phyloP scores from a whole-genome alignment of 2,797 vertebrate genomes.

The Ambastaia sidthimunki region DNA sequence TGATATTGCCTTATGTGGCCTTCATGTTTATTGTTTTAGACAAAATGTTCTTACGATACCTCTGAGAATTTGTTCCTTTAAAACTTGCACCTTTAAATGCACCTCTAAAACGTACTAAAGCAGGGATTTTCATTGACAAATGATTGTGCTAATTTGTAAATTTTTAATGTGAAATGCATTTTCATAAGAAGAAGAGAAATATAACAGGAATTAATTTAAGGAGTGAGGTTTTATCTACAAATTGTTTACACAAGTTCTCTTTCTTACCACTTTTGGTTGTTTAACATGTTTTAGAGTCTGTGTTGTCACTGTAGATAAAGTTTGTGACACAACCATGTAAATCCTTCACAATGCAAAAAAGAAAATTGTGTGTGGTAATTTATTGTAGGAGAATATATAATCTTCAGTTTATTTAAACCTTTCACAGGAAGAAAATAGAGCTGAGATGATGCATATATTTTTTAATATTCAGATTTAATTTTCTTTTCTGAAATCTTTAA shows the following conservation, averaged over 20 bases:
- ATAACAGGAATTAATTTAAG: background rate
- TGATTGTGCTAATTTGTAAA: no score
- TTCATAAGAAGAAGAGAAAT: background rate
- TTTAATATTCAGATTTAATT: background rate
- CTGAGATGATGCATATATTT: background rate
- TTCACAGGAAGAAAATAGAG: background rate
- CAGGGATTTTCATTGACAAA: no score
- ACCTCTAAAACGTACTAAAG: conserved; percentile 45
- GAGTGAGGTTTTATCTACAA: conserved; percentile 7
- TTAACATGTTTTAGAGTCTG: conserved; percentile 9
- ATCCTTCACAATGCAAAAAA: background rate
- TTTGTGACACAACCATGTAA: background rate
- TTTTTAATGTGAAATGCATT: conserved; percentile 6
- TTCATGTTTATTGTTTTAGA: conserved; percentile 35
- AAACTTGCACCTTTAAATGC: conserved; percentile 33
- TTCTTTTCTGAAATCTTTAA: no score
- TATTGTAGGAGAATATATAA: background rate
- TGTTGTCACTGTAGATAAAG: background rate
- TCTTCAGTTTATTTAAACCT: background rate
- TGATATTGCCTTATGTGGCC: conserved; percentile 23
- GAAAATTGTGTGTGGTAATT: background rate
- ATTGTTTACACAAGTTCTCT: conserved; percentile 29
- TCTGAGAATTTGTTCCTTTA: conserved; percentile 1
- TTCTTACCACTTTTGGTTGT: conserved; percentile 40
- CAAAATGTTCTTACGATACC: conserved; percentile 14